Conservation (phyloP, 2,113 vertebrate genomes). For the Vidua chalybeata region DNA sequence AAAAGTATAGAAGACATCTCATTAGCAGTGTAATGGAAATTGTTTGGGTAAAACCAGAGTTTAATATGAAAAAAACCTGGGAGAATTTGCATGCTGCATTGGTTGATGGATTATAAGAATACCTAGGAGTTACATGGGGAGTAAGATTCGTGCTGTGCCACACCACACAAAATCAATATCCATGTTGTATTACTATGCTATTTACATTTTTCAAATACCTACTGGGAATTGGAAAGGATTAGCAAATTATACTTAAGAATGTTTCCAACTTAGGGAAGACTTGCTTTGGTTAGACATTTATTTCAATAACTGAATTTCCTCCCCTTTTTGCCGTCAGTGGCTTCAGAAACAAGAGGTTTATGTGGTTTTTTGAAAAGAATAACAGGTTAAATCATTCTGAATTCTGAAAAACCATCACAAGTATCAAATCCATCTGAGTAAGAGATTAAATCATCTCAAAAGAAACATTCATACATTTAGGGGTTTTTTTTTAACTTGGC, state of each 20-base stretch:
- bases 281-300: not conserved
- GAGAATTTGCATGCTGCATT: not conserved
- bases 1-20: not conserved
- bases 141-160: not conserved
- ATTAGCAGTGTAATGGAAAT: not conserved
- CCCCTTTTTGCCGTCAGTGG: not conserved
- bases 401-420: not conserved
- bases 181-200: not conserved
- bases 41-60: not conserved
- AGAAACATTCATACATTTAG: not conserved
- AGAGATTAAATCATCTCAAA: not conserved
- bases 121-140: not conserved
- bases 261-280: not conserved
- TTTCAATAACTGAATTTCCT: not conserved
- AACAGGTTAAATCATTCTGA: not conserved
- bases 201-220: slow-evolving; percentile 36
- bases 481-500: not conserved
- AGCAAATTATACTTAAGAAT: not conserved
- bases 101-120: slow-evolving; percentile 21
- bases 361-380: not conserved
- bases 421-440: not conserved
- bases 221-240: slow-evolving; percentile 12
- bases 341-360: not conserved
- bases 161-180: slow-evolving; percentile 38
- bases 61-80: not conserved